A percentile compares a stretch with the other conserved stretches of the same genome.
These are phyloP conservation scores for Agrochola circellaris DNA, from an alignment of 2,888 invertebrate genomes.

Conservation along the genomic window DNA sequence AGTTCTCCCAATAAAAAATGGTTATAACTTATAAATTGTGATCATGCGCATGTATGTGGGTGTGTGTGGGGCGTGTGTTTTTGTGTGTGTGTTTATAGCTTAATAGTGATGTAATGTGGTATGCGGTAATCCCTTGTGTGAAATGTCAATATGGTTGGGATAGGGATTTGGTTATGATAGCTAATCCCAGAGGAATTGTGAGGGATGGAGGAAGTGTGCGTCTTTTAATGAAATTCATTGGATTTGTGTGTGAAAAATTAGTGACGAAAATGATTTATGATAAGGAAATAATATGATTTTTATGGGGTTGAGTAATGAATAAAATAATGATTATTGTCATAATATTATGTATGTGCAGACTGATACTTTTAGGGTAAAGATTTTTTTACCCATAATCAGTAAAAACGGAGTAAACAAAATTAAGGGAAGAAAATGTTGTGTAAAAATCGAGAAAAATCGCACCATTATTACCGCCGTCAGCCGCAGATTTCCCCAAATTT, in stretches of 20 bases:
- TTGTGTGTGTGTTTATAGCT: conserved; percentile 62
- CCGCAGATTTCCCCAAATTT: conserved; percentile 46
- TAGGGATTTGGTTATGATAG: conserved; percentile 62
- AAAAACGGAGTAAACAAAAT: conserved; percentile 17
- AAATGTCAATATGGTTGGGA: conserved; percentile 72
- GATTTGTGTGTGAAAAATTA: conserved; percentile 20
- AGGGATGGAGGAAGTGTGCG: conserved; percentile 37
- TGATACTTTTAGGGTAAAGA: neutral
- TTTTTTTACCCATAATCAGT: too few species aligned
- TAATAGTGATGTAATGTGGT: conserved; percentile 69
- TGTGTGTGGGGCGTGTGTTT: conserved; percentile 42
- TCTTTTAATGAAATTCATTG: conserved; percentile 51
- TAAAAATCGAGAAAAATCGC: conserved; percentile 14
- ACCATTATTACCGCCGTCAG: conserved; percentile 37
- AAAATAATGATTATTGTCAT: neutral
- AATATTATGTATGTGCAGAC: neutral
- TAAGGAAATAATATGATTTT: neutral
- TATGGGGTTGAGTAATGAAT: neutral
- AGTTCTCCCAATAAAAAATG: conserved; percentile 83
- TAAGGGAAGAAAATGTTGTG: neutral
- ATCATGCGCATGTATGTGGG: conserved; percentile 24
- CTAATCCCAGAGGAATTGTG: conserved; percentile 54
- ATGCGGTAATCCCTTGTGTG: conserved; percentile 72
- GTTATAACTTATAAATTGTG: conserved; percentile 70
- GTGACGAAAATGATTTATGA: neutral